Evolutionary conservation across 92 coral and sea anemone species (phyloP).

Genomic region (Blastomussa wellsi): DNA sequence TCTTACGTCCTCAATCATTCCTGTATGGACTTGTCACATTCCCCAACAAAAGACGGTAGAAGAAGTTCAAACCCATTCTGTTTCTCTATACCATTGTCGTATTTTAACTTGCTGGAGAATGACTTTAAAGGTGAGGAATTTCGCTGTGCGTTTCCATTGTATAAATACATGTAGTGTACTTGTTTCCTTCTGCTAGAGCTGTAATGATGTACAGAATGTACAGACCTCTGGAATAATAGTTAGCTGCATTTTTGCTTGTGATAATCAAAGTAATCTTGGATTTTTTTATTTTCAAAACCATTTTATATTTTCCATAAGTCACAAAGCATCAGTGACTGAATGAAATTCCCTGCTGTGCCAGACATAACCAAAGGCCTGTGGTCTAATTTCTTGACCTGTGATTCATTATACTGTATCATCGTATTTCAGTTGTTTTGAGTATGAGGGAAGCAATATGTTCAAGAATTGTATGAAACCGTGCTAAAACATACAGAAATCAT

Average conservation of each 20-base stretch:
- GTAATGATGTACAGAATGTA: neutral
- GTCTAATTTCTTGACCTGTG: neutral
- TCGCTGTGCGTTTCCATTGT: neutral
- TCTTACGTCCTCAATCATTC: slow-evolving; percentile 9
- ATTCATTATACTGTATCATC: neutral
- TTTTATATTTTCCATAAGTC: neutral
- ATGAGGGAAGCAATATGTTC: neutral
- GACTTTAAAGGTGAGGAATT: slow-evolving; percentile 14
- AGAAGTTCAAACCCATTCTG: slow-evolving; percentile 18
- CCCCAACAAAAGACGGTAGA: neutral
- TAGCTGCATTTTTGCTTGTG: neutral
- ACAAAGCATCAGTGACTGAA: neutral
- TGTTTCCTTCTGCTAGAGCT: neutral
- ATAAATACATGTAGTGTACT: neutral
- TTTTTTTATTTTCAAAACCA: neutral
- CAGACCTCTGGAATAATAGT: neutral
- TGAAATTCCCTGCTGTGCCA: neutral
- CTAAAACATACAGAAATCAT: neutral
- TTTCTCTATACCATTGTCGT: slow-evolving; percentile 23
- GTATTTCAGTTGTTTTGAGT: too few species aligned
- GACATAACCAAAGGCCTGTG: neutral
- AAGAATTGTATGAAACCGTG: neutral
- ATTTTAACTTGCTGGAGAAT: slow-evolving; percentile 21
- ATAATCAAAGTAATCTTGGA: neutral
- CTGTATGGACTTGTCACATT: slow-evolving; percentile 1